Evolutionary conservation across 2,888 invertebrate genomes (phyloP).

Genomic region (Aproaerema taeniolella): DNA sequence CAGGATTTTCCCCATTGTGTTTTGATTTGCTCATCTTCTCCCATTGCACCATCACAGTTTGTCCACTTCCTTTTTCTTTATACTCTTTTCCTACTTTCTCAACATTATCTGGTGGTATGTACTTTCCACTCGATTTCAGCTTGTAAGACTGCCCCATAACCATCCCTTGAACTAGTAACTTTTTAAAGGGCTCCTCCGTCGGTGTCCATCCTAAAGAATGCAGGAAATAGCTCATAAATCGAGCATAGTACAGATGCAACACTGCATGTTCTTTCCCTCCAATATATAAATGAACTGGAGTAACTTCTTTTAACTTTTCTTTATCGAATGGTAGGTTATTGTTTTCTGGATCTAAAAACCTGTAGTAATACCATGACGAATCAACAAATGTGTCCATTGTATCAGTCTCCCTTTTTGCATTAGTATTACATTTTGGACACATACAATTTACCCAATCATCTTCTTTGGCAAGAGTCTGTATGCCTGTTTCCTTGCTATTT

Average conservation of each 20-base stretch:
- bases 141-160: conserved; percentile 91
- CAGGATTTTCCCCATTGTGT: conserved; percentile 96
- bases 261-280: conserved; percentile 99
- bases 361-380: conserved; percentile 98
- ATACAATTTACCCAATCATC: conserved; percentile 82
- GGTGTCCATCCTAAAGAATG: conserved; percentile 86
- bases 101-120: conserved; percentile 82
- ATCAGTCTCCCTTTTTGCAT: conserved; percentile 92
- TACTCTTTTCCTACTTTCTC: conserved; percentile 78
- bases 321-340: conserved; percentile 81
- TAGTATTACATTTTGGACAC: conserved; percentile 86
- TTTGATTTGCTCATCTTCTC: conserved; percentile 99
- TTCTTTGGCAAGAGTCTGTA: conserved; percentile 69
- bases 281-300: conserved; percentile 97
- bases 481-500: conserved; percentile 36
- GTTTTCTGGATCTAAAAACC: conserved; percentile 92
- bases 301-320: conserved; percentile 68
- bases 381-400: conserved; percentile 99
- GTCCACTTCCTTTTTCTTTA: conserved; percentile 80
- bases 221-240: conserved; percentile 96
- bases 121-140: conserved; percentile 86
- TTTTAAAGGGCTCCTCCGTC: conserved; percentile 91
- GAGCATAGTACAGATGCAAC: conserved; percentile 96
- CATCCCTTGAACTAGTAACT: conserved; percentile 97
- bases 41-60: conserved; percentile 85